Evolutionary conservation across 37 sponge, comb jelly and placozoan genomes (phyloP).

Genomic region (Diacarnus erythraeanus): DNA sequence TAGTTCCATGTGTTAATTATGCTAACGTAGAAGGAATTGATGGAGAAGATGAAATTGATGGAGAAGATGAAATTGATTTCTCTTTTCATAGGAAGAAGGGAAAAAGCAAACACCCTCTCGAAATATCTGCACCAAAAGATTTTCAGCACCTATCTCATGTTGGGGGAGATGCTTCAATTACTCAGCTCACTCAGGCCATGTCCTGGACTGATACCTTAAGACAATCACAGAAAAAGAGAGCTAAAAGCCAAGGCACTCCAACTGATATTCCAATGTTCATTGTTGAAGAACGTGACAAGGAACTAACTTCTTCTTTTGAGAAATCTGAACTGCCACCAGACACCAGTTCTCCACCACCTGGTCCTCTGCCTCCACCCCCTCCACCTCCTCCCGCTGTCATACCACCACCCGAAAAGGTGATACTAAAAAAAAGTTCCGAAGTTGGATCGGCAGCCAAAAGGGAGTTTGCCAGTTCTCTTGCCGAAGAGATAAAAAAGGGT

Average conservation of each 20-base stretch:
- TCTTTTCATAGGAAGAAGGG: background rate
- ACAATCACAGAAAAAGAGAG: too few species aligned
- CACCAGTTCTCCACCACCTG: background rate
- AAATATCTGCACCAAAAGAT: conserved; percentile 44
- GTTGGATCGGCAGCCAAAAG: background rate
- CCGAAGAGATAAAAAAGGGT: conserved; percentile 1
- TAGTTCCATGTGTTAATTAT: background rate
- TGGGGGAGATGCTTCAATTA: background rate
- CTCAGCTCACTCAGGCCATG: background rate
- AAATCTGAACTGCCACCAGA: background rate
- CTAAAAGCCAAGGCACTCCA: background rate
- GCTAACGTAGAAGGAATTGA: background rate
- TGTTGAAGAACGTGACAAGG: background rate
- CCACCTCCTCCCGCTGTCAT: conserved; percentile 26
- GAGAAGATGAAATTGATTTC: background rate
- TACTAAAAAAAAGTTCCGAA: background rate
- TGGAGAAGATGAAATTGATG: background rate
- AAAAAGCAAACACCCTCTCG: background rate
- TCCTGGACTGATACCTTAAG: background rate
- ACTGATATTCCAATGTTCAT: background rate
- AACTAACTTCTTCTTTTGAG: too few species aligned
- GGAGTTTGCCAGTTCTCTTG: background rate
- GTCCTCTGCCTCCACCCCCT: conserved; percentile 26
- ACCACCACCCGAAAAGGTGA: conserved; percentile 1
- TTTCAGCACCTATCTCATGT: conserved; percentile 42